These are phyloP conservation scores for Geotria australis DNA, from an alignment of 2,797 vertebrate species.

Conservation along the genomic window DNA sequence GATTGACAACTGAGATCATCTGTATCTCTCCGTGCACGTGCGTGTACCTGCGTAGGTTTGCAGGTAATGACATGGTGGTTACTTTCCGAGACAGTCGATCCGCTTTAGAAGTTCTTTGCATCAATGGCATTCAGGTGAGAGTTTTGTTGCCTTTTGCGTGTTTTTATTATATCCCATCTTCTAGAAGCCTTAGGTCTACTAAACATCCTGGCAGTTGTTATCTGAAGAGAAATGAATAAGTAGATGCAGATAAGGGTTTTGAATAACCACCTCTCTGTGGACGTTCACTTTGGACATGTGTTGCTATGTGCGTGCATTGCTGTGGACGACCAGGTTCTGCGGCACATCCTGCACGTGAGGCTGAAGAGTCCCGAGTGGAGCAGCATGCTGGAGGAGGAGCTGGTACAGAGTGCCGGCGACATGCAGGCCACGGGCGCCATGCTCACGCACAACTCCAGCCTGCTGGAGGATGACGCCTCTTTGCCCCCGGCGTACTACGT, in stretches of 20 bases:
- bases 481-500: constrained; percentile 51
- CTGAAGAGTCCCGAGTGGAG: constrained; percentile 85
- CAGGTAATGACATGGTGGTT: constrained; percentile 98
- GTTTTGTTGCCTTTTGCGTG: constrained; percentile 1
- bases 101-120: constrained; percentile 41
- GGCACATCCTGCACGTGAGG: constrained; percentile 38
- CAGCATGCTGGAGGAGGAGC: constrained; percentile 61
- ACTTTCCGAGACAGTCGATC: constrained; percentile 89
- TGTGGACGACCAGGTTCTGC: constrained; percentile 24
- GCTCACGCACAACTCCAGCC: constrained; percentile 29
- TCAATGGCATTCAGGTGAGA: constrained; percentile 33
- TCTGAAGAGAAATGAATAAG: not conserved
- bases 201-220: not conserved
- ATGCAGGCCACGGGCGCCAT: constrained; percentile 34
- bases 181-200: not conserved
- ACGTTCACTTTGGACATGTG: constrained; percentile 9
- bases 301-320: constrained; percentile 7
- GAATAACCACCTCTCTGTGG: not conserved
- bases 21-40: not conserved
- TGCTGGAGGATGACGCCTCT: constrained; percentile 67
- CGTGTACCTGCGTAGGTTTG: constrained; percentile 25
- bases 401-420: constrained; percentile 46
- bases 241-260: too few species aligned
- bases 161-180: not conserved
- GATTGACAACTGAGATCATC: not conserved